These are phyloP conservation scores for Drosophila paramelanica DNA, from an alignment of 2,888 invertebrate species.

Conservation along the genomic window DNA sequence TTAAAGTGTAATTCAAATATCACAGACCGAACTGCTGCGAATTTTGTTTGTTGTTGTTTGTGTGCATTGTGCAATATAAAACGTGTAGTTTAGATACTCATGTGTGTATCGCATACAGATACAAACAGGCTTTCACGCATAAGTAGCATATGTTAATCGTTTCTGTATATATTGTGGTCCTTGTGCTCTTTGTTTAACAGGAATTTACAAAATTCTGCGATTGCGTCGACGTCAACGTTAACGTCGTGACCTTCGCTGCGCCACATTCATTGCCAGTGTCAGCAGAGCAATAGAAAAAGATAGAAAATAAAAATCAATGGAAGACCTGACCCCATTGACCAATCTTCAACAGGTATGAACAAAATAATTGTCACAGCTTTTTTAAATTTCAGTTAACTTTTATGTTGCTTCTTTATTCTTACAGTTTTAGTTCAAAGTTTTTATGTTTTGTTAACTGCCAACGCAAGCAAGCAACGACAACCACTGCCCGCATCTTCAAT, in stretches of 20 bases:
- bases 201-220: slow-evolving; percentile 18
- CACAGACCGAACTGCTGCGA: neutral
- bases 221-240: slow-evolving; percentile 40
- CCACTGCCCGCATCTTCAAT: slow-evolving; percentile 35
- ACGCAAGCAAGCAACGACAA: slow-evolving; percentile 18
- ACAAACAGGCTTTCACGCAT: neutral
- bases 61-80: slow-evolving; percentile 44
- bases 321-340: slow-evolving; percentile 76
- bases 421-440: slow-evolving; percentile 56
- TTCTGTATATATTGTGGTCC: neutral
- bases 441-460: slow-evolving; percentile 45
- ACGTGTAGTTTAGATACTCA: slow-evolving; percentile 10
- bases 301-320: slow-evolving; percentile 73
- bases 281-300: slow-evolving; percentile 22
- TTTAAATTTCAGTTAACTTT: slow-evolving; percentile 30
- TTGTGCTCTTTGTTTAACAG: slow-evolving; percentile 32
- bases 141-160: slow-evolving; percentile 11
- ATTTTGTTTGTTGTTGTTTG: slow-evolving; percentile 9
- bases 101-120: neutral
- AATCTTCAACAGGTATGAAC: slow-evolving; percentile 75
- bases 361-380: slow-evolving; percentile 9
- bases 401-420: slow-evolving; percentile 28
- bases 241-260: slow-evolving; percentile 67
- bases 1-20: neutral
- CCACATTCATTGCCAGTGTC: slow-evolving; percentile 65